Base-by-base conservation (phyloP, 2,888 invertebrate species). In the Podabrus alpinus region DNA sequence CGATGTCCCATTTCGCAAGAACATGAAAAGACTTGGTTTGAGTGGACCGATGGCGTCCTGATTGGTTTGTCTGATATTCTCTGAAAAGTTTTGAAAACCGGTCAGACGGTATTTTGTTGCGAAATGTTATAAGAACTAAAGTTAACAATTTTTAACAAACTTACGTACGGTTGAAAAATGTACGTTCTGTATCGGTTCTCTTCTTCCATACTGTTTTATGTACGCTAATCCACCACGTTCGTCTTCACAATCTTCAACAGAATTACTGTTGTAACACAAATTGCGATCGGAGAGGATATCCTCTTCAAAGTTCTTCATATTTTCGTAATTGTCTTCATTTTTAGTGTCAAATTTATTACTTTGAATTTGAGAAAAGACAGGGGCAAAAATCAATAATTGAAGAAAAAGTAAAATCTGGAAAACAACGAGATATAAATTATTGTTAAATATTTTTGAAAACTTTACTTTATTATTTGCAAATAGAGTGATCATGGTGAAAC, bases 1-100 rank as follows among this genome's bases (percentile, higher is more conserved):
- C 13, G 17, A 13, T 16, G 68, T 24, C 72, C 74, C 19, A 45
- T 25, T 4, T 29, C 67, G 19, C 77, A 77, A 13, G 74, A 72
- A 62, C 77, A 77, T 11, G 68, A 59, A 15, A 69, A 21, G 0
- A 59, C 45, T 68, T 67, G 64, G 5, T 66, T 71, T 16, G 29
- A 45, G 17, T 64, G 21, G 64, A 71, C 16, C 10, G 15, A 15
- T 29, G 66, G 71, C 7, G 71, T 71, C 19, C 71, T 16, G 19
- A 71, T 66, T 9, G 66, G 11, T 66, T 71, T 71, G 15, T 66
- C 71, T 13, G 17, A 64, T 25, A 64, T 66, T n/a, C 16, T 71
- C 71, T 71, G 13, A 15, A 70, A 64, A 13, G 10, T 60, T 24
- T 29, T 15, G 29, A 68, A 17, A 21, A 24, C 7, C 11, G 1